These are phyloP conservation scores for Ditula angustiorana DNA, from an alignment of 2,888 invertebrate genomes.

Conservation along the genomic window DNA sequence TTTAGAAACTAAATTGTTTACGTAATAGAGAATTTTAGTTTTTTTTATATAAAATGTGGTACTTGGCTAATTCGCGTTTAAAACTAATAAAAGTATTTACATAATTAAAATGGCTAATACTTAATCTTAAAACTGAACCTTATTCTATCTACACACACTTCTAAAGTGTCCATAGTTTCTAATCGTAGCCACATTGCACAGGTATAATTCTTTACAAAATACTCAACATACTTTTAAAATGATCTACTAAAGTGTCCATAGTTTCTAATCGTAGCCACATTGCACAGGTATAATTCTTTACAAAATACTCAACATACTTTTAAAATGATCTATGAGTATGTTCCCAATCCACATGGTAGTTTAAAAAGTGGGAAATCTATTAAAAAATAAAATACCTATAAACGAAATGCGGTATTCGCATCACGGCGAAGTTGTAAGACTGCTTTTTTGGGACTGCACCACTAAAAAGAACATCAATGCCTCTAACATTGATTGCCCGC, in stretches of 20 bases:
- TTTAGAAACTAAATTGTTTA: slow-evolving; percentile 58
- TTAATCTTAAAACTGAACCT: slow-evolving; percentile 45
- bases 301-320: slow-evolving; percentile 60
- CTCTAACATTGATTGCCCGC: too few species aligned
- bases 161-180: slow-evolving; percentile 66
- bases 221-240: slow-evolving; percentile 60
- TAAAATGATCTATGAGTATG: slow-evolving; percentile 68
- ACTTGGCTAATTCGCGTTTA: slow-evolving; percentile 59
- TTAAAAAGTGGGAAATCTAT: slow-evolving; percentile 11
- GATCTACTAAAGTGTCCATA: slow-evolving; percentile 70
- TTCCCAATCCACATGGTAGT: slow-evolving; percentile 40
- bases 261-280: slow-evolving; percentile 68
- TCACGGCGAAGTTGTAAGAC: slow-evolving; percentile 16
- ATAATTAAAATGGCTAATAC: slow-evolving; percentile 70
- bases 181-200: slow-evolving; percentile 74
- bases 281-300: slow-evolving; percentile 65
- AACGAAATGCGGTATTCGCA: slow-evolving; percentile 11
- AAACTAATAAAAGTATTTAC: slow-evolving; percentile 57
- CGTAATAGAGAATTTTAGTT: slow-evolving; percentile 60
- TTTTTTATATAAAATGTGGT: slow-evolving; percentile 59
- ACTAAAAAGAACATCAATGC: slow-evolving; percentile 49
- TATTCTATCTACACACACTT: slow-evolving; percentile 75
- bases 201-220: slow-evolving; percentile 57
- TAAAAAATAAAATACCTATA: slow-evolving; percentile 11
- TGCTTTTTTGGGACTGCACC: slow-evolving; percentile 41